Percentiles rank a stretch among this genome's conserved stretches.
Evolutionary conservation across 1,140 invertebrate species (phyloP).

Genomic region (Drosophila grimshawi): DNA sequence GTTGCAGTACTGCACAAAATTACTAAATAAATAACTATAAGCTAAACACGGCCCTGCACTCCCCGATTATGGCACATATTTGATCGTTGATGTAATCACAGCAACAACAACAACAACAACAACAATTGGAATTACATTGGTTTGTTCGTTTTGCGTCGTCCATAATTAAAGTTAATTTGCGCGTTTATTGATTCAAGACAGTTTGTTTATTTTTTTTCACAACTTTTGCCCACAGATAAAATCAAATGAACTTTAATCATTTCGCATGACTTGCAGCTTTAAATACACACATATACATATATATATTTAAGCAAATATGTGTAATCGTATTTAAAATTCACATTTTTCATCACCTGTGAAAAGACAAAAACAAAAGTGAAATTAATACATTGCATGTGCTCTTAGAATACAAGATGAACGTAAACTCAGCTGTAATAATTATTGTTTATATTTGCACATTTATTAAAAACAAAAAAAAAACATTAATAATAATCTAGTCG

Average conservation of each 20-base stretch:
- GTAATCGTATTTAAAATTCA: background rate
- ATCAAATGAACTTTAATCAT: conserved; percentile 21
- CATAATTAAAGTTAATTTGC: conserved; percentile 64
- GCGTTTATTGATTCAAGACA: conserved; percentile 52
- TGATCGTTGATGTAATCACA: conserved; percentile 54
- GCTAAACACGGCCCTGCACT: conserved; percentile 21
- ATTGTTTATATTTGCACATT: no score
- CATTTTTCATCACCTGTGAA: background rate
- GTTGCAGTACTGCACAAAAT: conserved; percentile 33
- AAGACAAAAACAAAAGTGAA: background rate
- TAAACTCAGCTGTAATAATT: no score
- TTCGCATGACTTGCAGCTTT: conserved; percentile 35
- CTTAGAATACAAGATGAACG: no score
- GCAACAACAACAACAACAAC: conserved; percentile 25
- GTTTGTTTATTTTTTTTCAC: conserved; percentile 13
- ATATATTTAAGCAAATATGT: background rate
- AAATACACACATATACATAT: conserved; percentile 18
- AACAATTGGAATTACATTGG: conserved; percentile 33
- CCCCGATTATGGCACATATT: conserved; percentile 24
- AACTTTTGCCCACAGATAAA: conserved; percentile 27
- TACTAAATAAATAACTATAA: conserved; percentile 48
- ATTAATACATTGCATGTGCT: background rate
- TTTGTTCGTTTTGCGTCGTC: conserved; percentile 18
- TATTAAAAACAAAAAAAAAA: no score
- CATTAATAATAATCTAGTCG: no score